Base-by-base conservation (phyloP, 2,888 invertebrate species). In the Villa cingulata region DNA sequence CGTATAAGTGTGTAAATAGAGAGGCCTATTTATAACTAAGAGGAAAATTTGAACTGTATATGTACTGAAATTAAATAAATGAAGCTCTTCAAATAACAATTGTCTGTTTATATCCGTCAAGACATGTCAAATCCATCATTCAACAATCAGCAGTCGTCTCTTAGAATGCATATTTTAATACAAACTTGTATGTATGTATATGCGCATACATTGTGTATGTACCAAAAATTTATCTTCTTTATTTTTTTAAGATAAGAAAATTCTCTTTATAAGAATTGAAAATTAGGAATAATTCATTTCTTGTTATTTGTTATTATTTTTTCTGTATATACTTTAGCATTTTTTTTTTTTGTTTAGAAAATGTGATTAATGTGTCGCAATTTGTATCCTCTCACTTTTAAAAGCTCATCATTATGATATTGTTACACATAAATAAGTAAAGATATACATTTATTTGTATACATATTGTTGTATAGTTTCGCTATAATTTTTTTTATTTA, bases 331-430 rank as follows among this genome's bases (percentile, higher is more conserved):
- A 39, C 34, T 39, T 39, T 40, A 40, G 45, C 16, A 40, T 40
- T 14, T 41, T 5, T 18, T 18, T 10, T 20, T n/a, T 20, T 14
- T 37, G 18, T 17, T 37, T 19, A 37, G 9, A 37, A 41, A 36
- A 27, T 42, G 49, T 51, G 51, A 51, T 51, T 49, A 47, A 51
- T 51, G 51, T 41, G 41, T 43, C 38, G 51, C 51, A 51, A 51
- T 51, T 51, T 51, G 51, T 51, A 51, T 49, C 48, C 45, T 40
- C 20, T 41, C 40, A 49, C 37, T 38, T 49, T n/a, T 45, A 36
- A 49, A 51, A 48, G 49, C 49, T 51, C 51, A 48, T 51, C 12
- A 32, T 23, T 23, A 23, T 23, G 23, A 7, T 23, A 23, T 23
- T 23, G 7, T 23, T 23, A 23, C 7, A 23, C 4, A 23, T 23